phyloP scores from a whole-genome alignment of 2,113 vertebrate species.

The Mormyrus lacerda region DNA sequence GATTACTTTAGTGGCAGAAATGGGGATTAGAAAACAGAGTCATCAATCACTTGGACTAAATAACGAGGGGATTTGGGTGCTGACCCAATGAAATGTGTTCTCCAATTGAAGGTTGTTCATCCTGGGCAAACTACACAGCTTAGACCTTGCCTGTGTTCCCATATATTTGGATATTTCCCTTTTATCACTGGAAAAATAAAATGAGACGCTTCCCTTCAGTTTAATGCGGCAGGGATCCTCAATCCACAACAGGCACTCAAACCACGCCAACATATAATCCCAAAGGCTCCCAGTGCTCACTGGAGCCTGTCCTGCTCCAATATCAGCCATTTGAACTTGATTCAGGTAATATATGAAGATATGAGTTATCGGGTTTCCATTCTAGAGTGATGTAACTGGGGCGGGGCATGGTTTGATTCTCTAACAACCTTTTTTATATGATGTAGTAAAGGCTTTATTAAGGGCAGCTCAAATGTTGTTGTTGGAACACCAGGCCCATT shows the following conservation, averaged over 20 bases:
- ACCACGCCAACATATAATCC: neutral
- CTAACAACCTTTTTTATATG: neutral
- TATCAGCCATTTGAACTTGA: neutral
- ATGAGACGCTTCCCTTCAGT: neutral
- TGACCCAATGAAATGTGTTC: neutral
- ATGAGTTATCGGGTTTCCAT: neutral
- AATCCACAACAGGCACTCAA: neutral
- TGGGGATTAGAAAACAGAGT: neutral
- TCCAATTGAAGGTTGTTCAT: neutral
- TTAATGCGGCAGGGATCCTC: neutral
- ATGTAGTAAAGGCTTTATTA: conserved; percentile 1
- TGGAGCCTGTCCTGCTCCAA: neutral
- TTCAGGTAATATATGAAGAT: neutral
- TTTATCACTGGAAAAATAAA: neutral
- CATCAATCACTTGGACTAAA: neutral
- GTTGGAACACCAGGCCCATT: neutral
- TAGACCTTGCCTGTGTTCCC: neutral
- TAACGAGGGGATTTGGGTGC: neutral
- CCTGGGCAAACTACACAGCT: neutral
- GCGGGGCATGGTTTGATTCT: neutral
- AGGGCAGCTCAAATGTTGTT: neutral
- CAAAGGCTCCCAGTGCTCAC: neutral
- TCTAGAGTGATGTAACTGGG: neutral
- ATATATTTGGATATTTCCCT: neutral
- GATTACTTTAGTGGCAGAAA: neutral